Evolutionary conservation across 2,113 vertebrate species (phyloP), one percentile per base, ranked within the genome.

Genomic region (Regulus satrapa): DNA sequence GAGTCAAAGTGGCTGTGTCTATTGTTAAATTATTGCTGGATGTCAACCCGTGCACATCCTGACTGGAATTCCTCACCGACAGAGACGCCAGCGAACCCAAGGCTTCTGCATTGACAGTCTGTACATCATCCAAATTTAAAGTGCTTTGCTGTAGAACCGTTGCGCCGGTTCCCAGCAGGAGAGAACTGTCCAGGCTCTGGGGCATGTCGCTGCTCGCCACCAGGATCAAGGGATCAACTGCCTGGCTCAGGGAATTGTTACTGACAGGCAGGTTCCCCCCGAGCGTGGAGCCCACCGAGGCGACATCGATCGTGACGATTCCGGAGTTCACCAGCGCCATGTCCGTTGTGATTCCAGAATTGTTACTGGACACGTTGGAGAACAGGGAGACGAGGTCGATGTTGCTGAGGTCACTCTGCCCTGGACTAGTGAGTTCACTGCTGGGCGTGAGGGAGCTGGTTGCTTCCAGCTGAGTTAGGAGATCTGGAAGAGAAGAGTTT

Each of bases 351-450:
- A 98, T 98, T 12, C 98, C 95, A 2, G 97, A 95, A 5, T 89
- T 62, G 49, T 97, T 98, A 18, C 97, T 97, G 2, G 99, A 98
- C 25, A 98, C 97, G 0, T 98, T 98, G 25, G 99, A 99, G 97
- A 99, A 99, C 23, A 99, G 98, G 6, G 99, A 99, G 14, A 98
- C 98, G 0, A 99, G 98, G 97, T 99, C 99, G 51, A 99, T 82
- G 85, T 98, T 99, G 92, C 98, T 97, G 64, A 99, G 98, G 91
- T 99, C 99, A 1, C 98, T 99, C 46, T 98, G 98, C 26, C 98
- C 97, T 1, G 98, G 94, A 75, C 98, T 99, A 46, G 98, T 97
- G 24, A 99, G 98, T 84, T 99, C 99, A 10, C 97, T 99, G 98
- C 99, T 99, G 25, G 99, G 99, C 1, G 98, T 99, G 56, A 99